Base-by-base conservation (phyloP, 2,113 vertebrate species). In the Uria lomvia region DNA sequence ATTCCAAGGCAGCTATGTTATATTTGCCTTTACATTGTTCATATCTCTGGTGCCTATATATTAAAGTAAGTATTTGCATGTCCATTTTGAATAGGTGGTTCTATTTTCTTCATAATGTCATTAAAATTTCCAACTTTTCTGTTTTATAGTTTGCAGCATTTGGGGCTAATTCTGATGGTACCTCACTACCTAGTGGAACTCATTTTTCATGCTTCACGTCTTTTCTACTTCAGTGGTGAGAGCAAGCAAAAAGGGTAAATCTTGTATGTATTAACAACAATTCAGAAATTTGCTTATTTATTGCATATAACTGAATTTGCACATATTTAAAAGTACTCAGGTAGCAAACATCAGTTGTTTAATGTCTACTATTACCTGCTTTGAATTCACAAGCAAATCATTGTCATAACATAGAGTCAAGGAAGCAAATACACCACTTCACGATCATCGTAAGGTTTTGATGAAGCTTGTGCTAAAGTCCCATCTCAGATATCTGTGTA, bases 101-200 rank as follows among this genome's bases (percentile, higher is more conserved):
- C 36, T 77, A 6, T 83, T 55, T 66, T 59, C 45, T 50, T 90
- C 43, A 40, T 47, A 38, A 24, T 72, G 53, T 42, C 11, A 74
- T 68, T 52, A 38, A 50, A 15, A 77, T 22, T 49, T n/a, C 24
- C 66, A 79, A 52, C n/a, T 58, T 58, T 66, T 83, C 43, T 83
- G 11, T 52, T 89, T 85, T 14, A 78, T 90, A 99, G 98, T 91
- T 98, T 99, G 88, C 98, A 99, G 75, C 96, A 98, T 71, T 97
- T 99, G 90, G 98, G 98, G 82, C 97, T 99, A 94, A 97, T 98
- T 92, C 87, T 99, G 85, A 97, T 99, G 92, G 98, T 99, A 80
- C 98, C 98, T 91, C 98, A 99, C 96, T 99, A 98, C 96, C 96
- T 99, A 94, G 98, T 99, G 95, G 98, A 99, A 97, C 98, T 99